phyloP scores from a whole-genome alignment of 2,797 vertebrate species.

The Scolopax bukidnonensis region DNA sequence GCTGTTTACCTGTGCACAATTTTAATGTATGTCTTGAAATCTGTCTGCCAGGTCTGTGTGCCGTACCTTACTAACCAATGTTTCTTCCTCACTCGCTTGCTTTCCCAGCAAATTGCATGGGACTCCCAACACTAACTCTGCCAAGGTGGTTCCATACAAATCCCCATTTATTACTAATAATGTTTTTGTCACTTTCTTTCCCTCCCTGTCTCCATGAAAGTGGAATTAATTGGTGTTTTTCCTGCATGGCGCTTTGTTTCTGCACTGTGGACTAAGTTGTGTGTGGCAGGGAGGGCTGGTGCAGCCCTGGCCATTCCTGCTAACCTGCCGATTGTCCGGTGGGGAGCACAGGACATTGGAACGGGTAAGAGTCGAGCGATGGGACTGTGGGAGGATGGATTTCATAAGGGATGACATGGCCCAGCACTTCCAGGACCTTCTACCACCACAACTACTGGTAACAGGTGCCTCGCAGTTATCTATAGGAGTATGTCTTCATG shows the following conservation, averaged over 20 bases:
- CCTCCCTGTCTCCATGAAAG: conserved; percentile 34
- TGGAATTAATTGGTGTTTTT: conserved; percentile 57
- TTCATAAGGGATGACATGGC: background rate
- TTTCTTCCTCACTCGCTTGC: conserved; percentile 41
- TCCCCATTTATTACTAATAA: conserved; percentile 29
- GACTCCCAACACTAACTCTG: conserved; percentile 2
- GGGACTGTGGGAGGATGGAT: conserved; percentile 52
- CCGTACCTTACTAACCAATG: conserved; percentile 21
- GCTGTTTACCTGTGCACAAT: conserved; percentile 29
- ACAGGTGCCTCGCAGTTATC: background rate
- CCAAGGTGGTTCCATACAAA: background rate
- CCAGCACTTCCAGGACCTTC: background rate
- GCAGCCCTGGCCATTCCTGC: conserved; percentile 49
- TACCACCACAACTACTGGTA: background rate
- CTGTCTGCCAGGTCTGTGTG: conserved; percentile 42
- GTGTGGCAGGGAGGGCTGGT: conserved; percentile 64
- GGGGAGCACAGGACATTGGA: conserved; percentile 56
- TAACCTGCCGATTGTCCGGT: conserved; percentile 48
- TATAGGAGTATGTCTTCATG: background rate
- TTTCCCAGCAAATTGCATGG: conserved; percentile 53
- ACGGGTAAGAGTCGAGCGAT: conserved; percentile 59
- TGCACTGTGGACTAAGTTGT: conserved; percentile 57
- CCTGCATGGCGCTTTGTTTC: conserved; percentile 65
- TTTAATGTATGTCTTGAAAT: conserved; percentile 56
- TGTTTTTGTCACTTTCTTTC: conserved; percentile 56